Base-by-base conservation (phyloP, 2,888 invertebrate genomes). In the Beris chalybata region DNA sequence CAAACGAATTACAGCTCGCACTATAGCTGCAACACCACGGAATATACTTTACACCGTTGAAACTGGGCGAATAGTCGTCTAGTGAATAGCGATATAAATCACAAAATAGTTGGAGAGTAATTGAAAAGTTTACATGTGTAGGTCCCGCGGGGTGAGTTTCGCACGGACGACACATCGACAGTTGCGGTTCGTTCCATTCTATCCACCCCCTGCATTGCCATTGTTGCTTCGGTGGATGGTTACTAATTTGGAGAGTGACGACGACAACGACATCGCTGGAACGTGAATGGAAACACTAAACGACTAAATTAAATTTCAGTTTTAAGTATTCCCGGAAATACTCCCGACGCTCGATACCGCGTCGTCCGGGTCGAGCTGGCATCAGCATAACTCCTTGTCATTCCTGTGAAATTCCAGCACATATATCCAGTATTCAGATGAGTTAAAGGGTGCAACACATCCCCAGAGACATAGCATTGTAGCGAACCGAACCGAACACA, bases 231-330 rank as follows among this genome's bases (percentile, higher is more conserved):
- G 9, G 30, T 30, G 54, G 15, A 43, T 30, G 44, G 15, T 56
- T 56, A 43, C 56, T 56, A 38, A 56, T 56, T 56, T 15, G 43
- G 29, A 6, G 7, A 56, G 43, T 56, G 43, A 43, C 22, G 56
- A 44, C 56, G 30, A 43, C 38, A 56, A 43, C 56, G 64, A 57
- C 57, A 64, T 44, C 50, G 50, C 43, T 48, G 5, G 64, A 57
- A 67, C 67, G 67, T 67, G 67, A 47, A 45, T 64, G 44, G 67
- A 48, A 67, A 67, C 55, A n/a, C 48, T 61, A 67, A 67, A 63
- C 56, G 67, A 47, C 47, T 11, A 64, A 67, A 64, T 67, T 67
- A 64, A 67, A 67, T 67, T 67, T 67, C 57, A 52, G 56, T 53
- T 63, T 55, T 57, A 67, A 56, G 64, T 65, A 56, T 43, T 55